Base-by-base conservation (phyloP, 2,888 invertebrate species). In the Herminia tarsipennalis region DNA sequence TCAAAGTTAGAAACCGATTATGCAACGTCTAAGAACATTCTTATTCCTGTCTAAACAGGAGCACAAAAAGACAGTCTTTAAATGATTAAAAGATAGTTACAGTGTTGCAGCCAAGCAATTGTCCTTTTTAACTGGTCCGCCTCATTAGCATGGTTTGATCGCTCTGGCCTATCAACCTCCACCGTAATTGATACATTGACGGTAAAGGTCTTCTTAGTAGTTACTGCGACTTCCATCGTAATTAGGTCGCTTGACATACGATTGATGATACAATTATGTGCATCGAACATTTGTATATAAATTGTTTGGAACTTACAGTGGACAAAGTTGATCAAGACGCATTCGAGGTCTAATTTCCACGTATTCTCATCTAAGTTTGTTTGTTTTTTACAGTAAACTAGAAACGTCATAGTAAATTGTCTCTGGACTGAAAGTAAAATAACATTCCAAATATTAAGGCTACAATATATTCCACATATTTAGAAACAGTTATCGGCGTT, bases 111-210 rank as follows among this genome's bases (percentile, higher is more conserved):
- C 75, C 77, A 75, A 80, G 73, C 86, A 84, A 86, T 86, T 86
- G 86, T 87, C 78, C 80, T 76, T 81, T 78, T 83, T 73, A 83
- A 78, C 85, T 78, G 78, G 78, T 73, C 77, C 78, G 73, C 64
- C 82, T 86, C 86, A 88, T 87, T 87, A 87, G 83, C 84, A 80
- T 83, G 76, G 73, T 73, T 66, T 77, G 80, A 86, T 85, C 79
- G 76, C 78, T 73, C 56, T 71, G 74, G 73, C 75, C 77, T 81
- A 81, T 82, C 77, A 78, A 72, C 73, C 75, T 71, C 59, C 61
- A 64, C 60, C 73, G 81, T n/a, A n/a, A 88, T 87, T 87, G 86
- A 87, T 86, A 86, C 83, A 80, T 87, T 81, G 83, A 83, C 81
- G 76, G 73, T 80, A 80, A 84, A 83, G 83, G 77, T 77, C 76